These are phyloP conservation scores for Rhodinocichla rosea DNA, from an alignment of 2,113 vertebrate species.

Conservation along the genomic window DNA sequence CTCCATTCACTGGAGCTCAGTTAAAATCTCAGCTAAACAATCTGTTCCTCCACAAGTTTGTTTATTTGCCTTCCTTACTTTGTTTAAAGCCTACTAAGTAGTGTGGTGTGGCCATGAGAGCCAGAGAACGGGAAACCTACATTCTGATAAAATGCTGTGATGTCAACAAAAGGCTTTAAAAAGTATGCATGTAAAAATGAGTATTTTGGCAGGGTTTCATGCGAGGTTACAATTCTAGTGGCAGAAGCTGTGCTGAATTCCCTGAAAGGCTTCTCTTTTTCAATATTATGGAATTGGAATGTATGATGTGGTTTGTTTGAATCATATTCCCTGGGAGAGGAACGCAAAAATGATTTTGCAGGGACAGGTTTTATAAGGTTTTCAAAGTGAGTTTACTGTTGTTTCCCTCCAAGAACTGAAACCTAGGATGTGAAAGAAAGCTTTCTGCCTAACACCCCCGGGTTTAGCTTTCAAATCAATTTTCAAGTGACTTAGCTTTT, in stretches of 20 bases:
- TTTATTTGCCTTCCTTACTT: neutral
- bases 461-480: neutral
- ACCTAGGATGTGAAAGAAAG: neutral
- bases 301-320: slow-evolving; percentile 32
- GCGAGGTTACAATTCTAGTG: neutral
- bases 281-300: neutral
- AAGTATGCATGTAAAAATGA: neutral
- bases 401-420: neutral
- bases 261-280: neutral
- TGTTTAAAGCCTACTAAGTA: neutral
- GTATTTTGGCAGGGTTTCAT: neutral
- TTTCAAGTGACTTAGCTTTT: neutral
- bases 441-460: neutral
- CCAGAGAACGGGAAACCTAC: neutral
- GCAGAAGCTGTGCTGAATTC: neutral
- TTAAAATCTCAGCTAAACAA: neutral
- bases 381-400: slow-evolving; percentile 23
- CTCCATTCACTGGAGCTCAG: neutral
- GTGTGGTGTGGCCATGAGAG: neutral
- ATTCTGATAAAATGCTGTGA: neutral
- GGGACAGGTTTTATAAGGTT: neutral
- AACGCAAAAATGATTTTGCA: neutral
- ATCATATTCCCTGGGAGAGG: slow-evolving; percentile 14
- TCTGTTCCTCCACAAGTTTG: neutral
- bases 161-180: neutral